A percentile compares a stretch with the other conserved stretches of the same genome.
phyloP scores from a whole-genome alignment of 2,888 invertebrate species.

The Noctua fimbriata region DNA sequence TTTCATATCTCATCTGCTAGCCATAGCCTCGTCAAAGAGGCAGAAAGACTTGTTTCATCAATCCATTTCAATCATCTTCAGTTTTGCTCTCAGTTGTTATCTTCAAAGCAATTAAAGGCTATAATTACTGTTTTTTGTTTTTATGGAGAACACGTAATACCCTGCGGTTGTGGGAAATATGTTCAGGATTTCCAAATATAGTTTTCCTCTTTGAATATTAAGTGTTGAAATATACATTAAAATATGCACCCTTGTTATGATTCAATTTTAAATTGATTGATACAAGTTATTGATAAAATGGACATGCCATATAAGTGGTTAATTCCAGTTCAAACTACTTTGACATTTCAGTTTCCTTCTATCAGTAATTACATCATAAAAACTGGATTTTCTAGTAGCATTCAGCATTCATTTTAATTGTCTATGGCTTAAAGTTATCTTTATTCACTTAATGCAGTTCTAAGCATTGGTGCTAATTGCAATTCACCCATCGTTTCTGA shows the following conservation, averaged over 20 bases:
- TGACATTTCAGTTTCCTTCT: conserved; percentile 15
- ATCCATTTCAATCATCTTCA: background rate
- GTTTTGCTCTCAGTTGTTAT: conserved; percentile 27
- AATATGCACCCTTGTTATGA: conserved; percentile 12
- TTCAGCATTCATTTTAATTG: conserved; percentile 17
- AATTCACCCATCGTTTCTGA: background rate
- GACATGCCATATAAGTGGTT: background rate
- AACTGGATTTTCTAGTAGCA: conserved; percentile 37
- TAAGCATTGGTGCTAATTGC: background rate
- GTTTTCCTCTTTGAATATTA: conserved; percentile 34
- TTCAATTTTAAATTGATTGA: conserved; percentile 33
- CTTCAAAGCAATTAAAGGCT: conserved; percentile 26
- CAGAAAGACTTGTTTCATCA: background rate
- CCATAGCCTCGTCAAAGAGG: background rate
- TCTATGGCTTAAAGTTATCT: conserved; percentile 8
- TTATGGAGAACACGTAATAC: background rate
- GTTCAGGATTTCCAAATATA: conserved; percentile 33
- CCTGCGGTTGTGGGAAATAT: conserved; percentile 26
- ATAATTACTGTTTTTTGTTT: background rate
- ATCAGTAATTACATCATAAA: conserved; percentile 33
- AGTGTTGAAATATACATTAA: background rate
- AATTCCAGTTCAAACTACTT: conserved; percentile 27
- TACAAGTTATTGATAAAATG: conserved; percentile 26
- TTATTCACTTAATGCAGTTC: conserved; percentile 13
- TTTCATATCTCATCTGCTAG: background rate